Percentiles rank a stretch among this genome's conserved stretches.
Evolutionary conservation across 2,888 invertebrate genomes (phyloP).

Genomic region (Watsonalla cultraria): DNA sequence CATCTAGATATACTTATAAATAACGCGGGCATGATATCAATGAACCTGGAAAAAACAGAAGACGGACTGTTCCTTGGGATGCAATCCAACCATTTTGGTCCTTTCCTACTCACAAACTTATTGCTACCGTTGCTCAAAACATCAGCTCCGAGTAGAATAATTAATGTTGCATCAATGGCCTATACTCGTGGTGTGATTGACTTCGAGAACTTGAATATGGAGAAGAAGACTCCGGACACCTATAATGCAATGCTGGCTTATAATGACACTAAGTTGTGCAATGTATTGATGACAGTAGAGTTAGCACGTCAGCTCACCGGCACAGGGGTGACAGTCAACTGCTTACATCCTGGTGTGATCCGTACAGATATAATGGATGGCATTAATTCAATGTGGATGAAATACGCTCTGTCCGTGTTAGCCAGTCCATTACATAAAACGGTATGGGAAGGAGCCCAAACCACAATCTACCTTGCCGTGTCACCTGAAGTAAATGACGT

Average conservation of each 20-base stretch:
- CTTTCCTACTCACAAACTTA: constrained; percentile 82
- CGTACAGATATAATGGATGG: constrained; percentile 81
- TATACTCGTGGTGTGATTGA: constrained; percentile 39
- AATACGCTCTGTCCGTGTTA: constrained; percentile 52
- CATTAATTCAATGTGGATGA: constrained; percentile 17
- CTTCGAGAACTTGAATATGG: constrained; percentile 40
- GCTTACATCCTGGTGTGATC: constrained; percentile 87
- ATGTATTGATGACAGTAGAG: constrained; percentile 85
- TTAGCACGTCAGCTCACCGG: constrained; percentile 82
- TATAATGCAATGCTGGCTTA: constrained; percentile 23
- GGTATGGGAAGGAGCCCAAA: constrained; percentile 61
- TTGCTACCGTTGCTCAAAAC: constrained; percentile 66
- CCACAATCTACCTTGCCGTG: constrained; percentile 76
- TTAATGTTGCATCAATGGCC: constrained; percentile 53
- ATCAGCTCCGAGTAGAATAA: constrained; percentile 57
- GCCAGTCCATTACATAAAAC: constrained; percentile 31
- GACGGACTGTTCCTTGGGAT: constrained; percentile 80
- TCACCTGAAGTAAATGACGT: constrained; percentile 74
- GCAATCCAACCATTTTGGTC: constrained; percentile 80
- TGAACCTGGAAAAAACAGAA: constrained; percentile 64
- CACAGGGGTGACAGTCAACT: constrained; percentile 85
- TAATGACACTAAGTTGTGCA: constrained; percentile 84
- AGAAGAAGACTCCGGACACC: constrained; percentile 27
- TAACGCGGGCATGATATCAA: constrained; percentile 77
- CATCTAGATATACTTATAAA: constrained; percentile 80